Evolutionary conservation across 1,140 invertebrate genomes (phyloP).

Genomic region (Diachasma alloeum): DNA sequence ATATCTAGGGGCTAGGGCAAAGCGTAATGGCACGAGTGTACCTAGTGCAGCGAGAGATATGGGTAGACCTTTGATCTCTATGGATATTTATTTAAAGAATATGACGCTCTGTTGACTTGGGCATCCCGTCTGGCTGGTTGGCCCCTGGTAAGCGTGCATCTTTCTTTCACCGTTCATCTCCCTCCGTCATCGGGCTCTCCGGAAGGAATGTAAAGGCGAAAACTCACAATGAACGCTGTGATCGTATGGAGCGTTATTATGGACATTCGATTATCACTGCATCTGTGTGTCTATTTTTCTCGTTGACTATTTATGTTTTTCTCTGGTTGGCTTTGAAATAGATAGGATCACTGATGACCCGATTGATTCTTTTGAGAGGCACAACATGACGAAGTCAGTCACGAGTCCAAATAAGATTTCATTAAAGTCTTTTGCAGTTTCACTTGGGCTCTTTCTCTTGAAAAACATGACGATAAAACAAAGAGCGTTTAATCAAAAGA

Average conservation of each 20-base stretch:
- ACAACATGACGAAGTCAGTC: neutral
- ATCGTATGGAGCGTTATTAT: neutral
- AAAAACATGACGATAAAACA: neutral
- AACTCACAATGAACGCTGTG: neutral
- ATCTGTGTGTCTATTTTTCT: conserved; percentile 17
- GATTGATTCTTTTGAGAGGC: neutral
- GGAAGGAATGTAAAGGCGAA: neutral
- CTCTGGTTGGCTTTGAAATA: conserved; percentile 17
- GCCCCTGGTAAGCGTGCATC: conserved; percentile 2
- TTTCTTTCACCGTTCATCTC: neutral
- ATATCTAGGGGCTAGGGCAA: conserved; percentile 11
- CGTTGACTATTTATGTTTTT: neutral
- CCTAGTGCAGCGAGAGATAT: conserved; percentile 17
- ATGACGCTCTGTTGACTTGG: conserved; percentile 48
- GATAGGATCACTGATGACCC: conserved; percentile 22
- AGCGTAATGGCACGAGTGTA: conserved; percentile 19
- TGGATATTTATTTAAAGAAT: conserved; percentile 51
- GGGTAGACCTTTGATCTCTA: conserved; percentile 41
- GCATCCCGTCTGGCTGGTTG: conserved; percentile 35
- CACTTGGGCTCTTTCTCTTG: too few species aligned
- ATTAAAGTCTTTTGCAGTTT: neutral
- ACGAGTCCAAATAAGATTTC: neutral
- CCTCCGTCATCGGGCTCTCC: neutral
- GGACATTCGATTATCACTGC: neutral
- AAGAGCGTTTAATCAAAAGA: neutral